These are phyloP conservation scores for Plagodis dolabraria DNA, from an alignment of 2,888 invertebrate species.

Conservation along the genomic window DNA sequence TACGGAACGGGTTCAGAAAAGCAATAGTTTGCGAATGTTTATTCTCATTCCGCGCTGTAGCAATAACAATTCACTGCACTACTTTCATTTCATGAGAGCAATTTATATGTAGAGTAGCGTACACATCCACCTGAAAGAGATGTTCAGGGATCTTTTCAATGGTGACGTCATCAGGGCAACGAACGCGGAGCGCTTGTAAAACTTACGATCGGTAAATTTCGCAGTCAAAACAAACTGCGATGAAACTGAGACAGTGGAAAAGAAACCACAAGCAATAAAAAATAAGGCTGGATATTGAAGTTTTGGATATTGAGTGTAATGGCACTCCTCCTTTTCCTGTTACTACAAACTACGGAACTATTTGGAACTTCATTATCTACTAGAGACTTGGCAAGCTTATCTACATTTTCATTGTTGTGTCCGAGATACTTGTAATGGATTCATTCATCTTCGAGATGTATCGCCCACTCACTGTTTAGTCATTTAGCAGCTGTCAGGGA, in stretches of 20 bases:
- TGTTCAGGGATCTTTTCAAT: constrained; percentile 45
- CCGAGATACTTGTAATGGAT: constrained; percentile 48
- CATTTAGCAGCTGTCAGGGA: constrained; percentile 56
- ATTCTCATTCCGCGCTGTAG: constrained; percentile 11
- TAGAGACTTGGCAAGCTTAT: constrained; percentile 40
- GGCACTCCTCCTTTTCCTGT: constrained; percentile 53
- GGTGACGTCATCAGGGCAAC: constrained; percentile 70
- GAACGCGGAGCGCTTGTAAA: constrained; percentile 65
- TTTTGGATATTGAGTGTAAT: constrained; percentile 19
- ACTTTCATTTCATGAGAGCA: constrained; percentile 14
- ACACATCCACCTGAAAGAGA: constrained; percentile 42
- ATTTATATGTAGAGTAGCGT: constrained; percentile 13
- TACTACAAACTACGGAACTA: constrained; percentile 43
- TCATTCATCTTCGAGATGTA: constrained; percentile 52
- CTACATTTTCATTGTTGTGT: constrained; percentile 40
- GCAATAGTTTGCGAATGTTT: no score
- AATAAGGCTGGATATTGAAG: constrained; percentile 38
- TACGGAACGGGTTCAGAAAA: no score
- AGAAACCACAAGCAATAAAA: constrained; percentile 31
- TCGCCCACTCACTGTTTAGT: constrained; percentile 56
- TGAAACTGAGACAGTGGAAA: constrained; percentile 34
- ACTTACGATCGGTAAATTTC: constrained; percentile 67
- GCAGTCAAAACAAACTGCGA: constrained; percentile 72
- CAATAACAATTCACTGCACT: constrained; percentile 18
- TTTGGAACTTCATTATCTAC: constrained; percentile 43